phyloP scores from a whole-genome alignment of 2,113 vertebrate species.

The Bambusicola thoracicus region DNA sequence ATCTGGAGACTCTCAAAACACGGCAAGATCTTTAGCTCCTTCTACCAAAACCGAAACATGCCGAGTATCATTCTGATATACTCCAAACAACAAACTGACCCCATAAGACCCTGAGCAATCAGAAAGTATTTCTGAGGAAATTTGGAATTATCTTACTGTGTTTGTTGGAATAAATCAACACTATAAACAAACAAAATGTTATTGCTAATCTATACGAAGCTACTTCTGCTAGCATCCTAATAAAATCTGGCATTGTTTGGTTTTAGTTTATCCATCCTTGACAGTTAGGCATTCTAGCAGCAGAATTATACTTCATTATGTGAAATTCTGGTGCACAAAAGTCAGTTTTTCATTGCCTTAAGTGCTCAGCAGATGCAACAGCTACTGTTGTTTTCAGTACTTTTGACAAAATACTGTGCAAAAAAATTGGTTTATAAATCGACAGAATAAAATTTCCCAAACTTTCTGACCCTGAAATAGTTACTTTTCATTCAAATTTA shows the following conservation, averaged over 20 bases:
- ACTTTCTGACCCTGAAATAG: neutral
- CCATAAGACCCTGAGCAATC: neutral
- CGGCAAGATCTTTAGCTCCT: neutral
- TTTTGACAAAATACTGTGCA: neutral
- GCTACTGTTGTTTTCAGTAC: neutral
- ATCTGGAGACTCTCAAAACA: neutral
- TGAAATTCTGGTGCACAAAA: neutral
- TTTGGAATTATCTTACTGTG: neutral
- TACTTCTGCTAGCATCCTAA: neutral
- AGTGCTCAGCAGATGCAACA: neutral
- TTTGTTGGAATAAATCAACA: neutral
- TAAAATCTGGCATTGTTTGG: constrained; percentile 11
- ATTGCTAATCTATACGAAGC: neutral
- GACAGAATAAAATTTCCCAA: constrained; percentile 14
- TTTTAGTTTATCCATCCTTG: constrained; percentile 6
- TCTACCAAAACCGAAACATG: neutral
- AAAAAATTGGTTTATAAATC: constrained; percentile 7
- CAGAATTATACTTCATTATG: constrained; percentile 8
- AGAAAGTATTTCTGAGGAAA: neutral
- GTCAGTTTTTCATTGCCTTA: neutral
- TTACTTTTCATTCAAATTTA: neutral
- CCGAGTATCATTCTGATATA: neutral
- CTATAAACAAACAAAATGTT: neutral
- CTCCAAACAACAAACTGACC: neutral
- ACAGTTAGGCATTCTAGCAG: neutral